Evolutionary conservation across 2,113 vertebrate species (phyloP), one percentile per base, ranked within the genome.

Genomic region (Bambusicola thoracicus): DNA sequence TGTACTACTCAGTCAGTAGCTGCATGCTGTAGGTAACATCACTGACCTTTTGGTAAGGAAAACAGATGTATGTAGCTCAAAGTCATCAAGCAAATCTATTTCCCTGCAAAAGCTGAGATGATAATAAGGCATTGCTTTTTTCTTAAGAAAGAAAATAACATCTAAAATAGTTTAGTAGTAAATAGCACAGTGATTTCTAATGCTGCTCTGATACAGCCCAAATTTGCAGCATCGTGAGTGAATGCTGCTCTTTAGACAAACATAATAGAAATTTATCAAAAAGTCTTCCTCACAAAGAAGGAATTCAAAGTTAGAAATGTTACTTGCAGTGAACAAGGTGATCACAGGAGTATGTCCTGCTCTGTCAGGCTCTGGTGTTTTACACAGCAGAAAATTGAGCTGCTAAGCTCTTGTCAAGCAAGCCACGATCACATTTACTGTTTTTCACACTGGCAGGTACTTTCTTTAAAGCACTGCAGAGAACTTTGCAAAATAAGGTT

Each of bases 241-340:
- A 63, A 66, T 74, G 30, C 24, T 92, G 67, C 32, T 14, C 4
- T 58, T 69, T 9, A 43, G 27, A 46, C 1, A 56, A 63, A 46
- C 4, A 2, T 4, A 32, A 7, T 6, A 49, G 8, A 40, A 85
- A 6, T 27, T 38, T 21, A 15, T 32, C 0, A 0, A 41, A 41
- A 15, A 63, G 27, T 40, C 61, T 40, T 40, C 25, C 17, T 63
- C 17, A 21, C 24, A 7, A 77, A 49, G 30, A 56, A 46, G 36
- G 79, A 81, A 66, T 2, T 3, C 1, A 24, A 82, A 84, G 59
- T 58, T 70, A 19, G 19, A 67, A 34, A 20, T 8, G 13, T 19
- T 55, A 44, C 22, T 25, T 48, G 30, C 20, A 78, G 25, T 7
- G 24, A 25, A 32, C 66, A n/a, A n/a, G 41, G 44, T 5, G 62